A percentile compares a stretch with the other conserved stretches of the same genome.
These are phyloP conservation scores for Paraescarpia echinospica DNA, from an alignment of 1,140 invertebrate genomes.

Conservation along the genomic window DNA sequence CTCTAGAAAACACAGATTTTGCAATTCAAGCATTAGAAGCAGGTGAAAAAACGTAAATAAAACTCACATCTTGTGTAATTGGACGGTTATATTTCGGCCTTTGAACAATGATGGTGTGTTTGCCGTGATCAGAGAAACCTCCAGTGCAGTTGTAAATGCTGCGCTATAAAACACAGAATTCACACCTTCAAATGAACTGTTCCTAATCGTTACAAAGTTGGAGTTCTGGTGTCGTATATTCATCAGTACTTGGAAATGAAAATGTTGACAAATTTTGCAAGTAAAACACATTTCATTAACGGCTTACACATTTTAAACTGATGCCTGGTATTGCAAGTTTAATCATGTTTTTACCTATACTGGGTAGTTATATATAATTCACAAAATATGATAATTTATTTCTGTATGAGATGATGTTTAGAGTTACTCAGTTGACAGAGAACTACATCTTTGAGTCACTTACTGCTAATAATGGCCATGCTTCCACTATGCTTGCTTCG, in stretches of 20 bases:
- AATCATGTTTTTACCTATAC: too few species aligned
- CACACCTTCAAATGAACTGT: not conserved
- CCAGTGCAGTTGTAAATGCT: conserved; percentile 40
- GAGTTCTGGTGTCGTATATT: not conserved
- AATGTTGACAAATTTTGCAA: not conserved
- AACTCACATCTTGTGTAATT: not conserved
- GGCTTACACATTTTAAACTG: too few species aligned
- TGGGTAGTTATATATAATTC: not conserved
- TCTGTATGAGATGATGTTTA: not conserved
- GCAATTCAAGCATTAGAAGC: too few species aligned
- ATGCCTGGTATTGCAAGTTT: too few species aligned
- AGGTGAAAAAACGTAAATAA: not conserved
- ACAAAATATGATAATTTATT: not conserved
- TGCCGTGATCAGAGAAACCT: conserved; percentile 29
- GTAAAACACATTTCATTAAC: too few species aligned
- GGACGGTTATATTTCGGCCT: conserved; percentile 21
- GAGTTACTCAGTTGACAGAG: not conserved
- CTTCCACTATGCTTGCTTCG: not conserved
- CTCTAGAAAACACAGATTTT: conserved; percentile 18
- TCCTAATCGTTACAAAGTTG: not conserved
- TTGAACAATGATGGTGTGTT: conserved; percentile 66
- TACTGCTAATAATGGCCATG: not conserved
- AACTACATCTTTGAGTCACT: not conserved
- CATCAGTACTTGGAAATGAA: not conserved
- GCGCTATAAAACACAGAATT: conserved; percentile 20